Percentiles rank a stretch among this genome's conserved stretches.
These are phyloP conservation scores for Rhopalosiphum padi DNA, from an alignment of 1,140 invertebrate species.

Conservation along the genomic window DNA sequence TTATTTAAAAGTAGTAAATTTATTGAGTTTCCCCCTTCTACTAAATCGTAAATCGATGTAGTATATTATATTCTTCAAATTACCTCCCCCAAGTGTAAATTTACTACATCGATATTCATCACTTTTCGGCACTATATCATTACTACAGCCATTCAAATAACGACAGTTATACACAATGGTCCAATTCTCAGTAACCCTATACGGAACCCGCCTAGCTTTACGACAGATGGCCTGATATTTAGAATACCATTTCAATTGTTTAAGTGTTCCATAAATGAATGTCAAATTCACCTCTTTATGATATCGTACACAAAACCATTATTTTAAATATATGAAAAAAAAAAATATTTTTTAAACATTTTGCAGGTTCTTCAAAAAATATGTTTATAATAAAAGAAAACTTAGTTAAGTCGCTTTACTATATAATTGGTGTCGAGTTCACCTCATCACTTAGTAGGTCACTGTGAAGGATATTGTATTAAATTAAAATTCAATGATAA, in stretches of 20 bases:
- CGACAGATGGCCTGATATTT: conserved; percentile 30
- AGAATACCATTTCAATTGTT: conserved; percentile 21
- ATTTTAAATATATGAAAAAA: not conserved
- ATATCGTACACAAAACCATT: not conserved
- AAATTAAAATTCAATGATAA: not conserved
- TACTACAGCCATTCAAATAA: not conserved
- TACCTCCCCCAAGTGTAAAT: not conserved
- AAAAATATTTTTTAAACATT: not conserved
- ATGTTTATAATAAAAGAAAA: not conserved
- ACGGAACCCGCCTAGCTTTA: not conserved
- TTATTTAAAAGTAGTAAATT: not conserved
- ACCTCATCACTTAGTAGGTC: not conserved
- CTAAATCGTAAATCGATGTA: not conserved
- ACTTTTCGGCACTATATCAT: not conserved
- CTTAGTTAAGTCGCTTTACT: no score
- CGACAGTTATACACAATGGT: conserved; percentile 13
- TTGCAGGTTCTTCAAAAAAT: not conserved
- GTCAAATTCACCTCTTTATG: not conserved
- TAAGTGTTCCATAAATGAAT: conserved; percentile 7
- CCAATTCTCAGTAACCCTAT: conserved; percentile 26
- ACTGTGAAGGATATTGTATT: not conserved
- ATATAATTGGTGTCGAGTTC: no score
- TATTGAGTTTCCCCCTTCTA: not conserved
- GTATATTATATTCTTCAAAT: not conserved
- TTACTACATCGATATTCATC: not conserved